phyloP scores from a whole-genome alignment of 2,797 vertebrate genomes.

The Melopsittacus undulatus region DNA sequence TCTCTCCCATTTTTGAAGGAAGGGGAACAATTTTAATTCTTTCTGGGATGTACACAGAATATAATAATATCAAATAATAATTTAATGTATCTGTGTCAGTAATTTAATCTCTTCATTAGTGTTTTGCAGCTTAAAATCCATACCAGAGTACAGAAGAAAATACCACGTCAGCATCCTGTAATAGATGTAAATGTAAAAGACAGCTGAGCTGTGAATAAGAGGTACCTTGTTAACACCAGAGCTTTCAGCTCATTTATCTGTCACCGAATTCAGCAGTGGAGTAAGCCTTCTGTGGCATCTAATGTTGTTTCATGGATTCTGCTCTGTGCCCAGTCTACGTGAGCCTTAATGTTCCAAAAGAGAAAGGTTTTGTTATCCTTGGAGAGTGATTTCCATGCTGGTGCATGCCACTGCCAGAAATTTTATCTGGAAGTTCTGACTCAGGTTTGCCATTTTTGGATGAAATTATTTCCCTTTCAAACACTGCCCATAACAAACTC shows the following conservation, averaged over 20 bases:
- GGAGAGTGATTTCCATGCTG: background rate
- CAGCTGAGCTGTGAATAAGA: background rate
- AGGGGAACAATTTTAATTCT: background rate
- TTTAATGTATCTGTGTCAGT: background rate
- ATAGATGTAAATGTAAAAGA: background rate
- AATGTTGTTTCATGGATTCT: background rate
- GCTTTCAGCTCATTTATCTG: background rate
- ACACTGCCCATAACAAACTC: background rate
- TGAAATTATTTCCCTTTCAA: conserved; percentile 30
- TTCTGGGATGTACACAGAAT: background rate
- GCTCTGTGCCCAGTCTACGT: background rate
- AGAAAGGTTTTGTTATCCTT: background rate
- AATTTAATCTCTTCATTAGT: background rate
- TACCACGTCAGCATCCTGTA: background rate
- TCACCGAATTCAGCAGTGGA: background rate
- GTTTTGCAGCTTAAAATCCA: background rate
- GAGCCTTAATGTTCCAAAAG: background rate
- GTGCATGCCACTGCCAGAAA: background rate
- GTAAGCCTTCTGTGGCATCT: background rate
- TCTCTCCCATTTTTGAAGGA: background rate
- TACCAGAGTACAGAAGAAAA: background rate
- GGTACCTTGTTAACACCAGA: background rate
- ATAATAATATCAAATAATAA: background rate
- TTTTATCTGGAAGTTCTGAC: background rate
- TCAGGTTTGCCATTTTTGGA: conserved; percentile 5